Base-by-base conservation (phyloP, 2,113 vertebrate genomes). In the Dasypus novemcinctus region DNA sequence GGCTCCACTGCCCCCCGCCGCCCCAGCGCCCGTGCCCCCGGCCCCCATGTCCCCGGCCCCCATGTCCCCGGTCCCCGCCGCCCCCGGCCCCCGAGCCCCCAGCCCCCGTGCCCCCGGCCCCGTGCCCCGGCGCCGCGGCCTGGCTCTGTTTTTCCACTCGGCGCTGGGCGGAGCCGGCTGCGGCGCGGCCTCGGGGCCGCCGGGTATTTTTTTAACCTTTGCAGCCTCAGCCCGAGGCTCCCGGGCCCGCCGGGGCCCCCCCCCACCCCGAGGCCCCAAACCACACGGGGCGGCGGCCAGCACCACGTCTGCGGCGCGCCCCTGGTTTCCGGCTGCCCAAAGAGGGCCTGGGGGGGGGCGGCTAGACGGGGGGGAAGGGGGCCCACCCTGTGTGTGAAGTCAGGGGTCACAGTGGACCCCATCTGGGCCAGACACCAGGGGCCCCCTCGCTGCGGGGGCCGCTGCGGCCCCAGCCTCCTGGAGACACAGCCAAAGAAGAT, bases 141-240 rank as follows among this genome's bases (percentile, higher is more conserved):
- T 1, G 27, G 33, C 25, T 66, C 82, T 93, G 87, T 83, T 90
- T 92, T 81, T 64, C 43, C 4, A 3, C 57, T 23, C 4, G 31
- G 54, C 1, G 1, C 69, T 83, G 38, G 79, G 38, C 69, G 59
- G 43, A 5, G 10, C 38, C 27, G 14, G 33, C 36, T 46, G 29
- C 61, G n/a, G 52, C 1, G 3, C 68, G 54, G 59, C 41, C 81
- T 57, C 10, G 2, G 68, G 0, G 25, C n/a, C 20, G 54, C 12
- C 80, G 90, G 41, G 38, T 87, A 36, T 94, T 95, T 90, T 78
- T 72, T 27, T 93, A 82, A 93, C 96, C 78, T 97, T 95, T 95
- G 52, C 54, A 52, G 38, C 36, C 71, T 75, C 61, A 38, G 36
- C 68, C 72, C 27, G 72, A 90, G n/a, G 82, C 93, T 90, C 57